Percentiles rank a stretch among this genome's conserved stretches.
phyloP scores from a whole-genome alignment of 2,113 vertebrate genomes.

The Sphyrna mokarran region DNA sequence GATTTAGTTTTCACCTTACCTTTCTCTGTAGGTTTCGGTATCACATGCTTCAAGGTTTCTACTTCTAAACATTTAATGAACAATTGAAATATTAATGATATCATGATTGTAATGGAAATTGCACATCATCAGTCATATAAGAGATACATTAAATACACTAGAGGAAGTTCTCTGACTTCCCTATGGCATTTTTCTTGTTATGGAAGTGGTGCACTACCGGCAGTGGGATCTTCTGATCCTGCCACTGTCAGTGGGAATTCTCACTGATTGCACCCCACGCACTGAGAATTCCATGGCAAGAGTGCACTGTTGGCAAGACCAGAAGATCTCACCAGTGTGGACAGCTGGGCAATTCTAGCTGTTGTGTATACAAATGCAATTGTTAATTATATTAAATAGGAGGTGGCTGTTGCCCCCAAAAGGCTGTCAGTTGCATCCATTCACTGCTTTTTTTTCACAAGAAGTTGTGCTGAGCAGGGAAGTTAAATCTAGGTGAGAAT shows the following conservation, averaged over 20 bases:
- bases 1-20: not conserved
- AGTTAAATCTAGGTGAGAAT: not conserved
- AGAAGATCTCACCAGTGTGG: no score
- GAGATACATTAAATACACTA: not conserved
- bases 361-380: not conserved
- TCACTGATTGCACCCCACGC: no score
- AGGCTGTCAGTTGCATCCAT: not conserved
- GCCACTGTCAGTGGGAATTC: no score
- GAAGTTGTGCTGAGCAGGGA: not conserved
- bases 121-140: not conserved
- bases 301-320: no score
- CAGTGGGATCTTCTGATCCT: no score
- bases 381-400: not conserved
- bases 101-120: not conserved
- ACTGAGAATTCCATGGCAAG: no score
- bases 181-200: no score
- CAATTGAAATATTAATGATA: not conserved
- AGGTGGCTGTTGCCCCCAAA: no score
- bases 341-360: no score
- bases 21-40: not conserved
- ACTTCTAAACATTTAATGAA: not conserved
- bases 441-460: not conserved
- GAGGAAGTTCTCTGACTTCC: no score
- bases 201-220: no score
- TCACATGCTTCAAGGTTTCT: slow-evolving; percentile 3